Conservation (phyloP, 2,888 invertebrate genomes). For the Apoda limacodes region DNA sequence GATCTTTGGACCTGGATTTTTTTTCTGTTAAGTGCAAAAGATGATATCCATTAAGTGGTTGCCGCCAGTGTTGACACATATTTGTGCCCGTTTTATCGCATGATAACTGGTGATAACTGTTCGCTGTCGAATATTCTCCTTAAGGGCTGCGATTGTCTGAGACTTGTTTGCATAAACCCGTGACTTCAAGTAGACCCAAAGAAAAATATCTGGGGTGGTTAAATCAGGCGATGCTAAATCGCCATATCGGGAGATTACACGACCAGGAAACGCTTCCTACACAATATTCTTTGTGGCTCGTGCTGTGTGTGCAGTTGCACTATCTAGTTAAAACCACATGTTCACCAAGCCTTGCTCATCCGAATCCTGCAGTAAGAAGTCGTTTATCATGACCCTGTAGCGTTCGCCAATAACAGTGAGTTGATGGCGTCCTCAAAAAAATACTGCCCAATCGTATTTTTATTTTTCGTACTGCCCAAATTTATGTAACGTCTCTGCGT, state of each 20-base stretch:
- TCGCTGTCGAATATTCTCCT: too few relatives aligned
- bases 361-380: slow-evolving; percentile 24
- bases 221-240: slow-evolving; percentile 13
- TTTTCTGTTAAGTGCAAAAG: too few relatives aligned
- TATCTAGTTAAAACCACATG: slow-evolving; percentile 24
- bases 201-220: too few relatives aligned
- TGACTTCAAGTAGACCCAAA: too few relatives aligned
- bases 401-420: slow-evolving; percentile 27
- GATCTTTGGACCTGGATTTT: too few relatives aligned
- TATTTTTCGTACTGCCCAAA: slow-evolving; percentile 32
- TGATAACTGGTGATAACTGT: too few relatives aligned
- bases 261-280: slow-evolving; percentile 18
- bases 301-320: slow-evolving; percentile 25
- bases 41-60: too few relatives aligned
- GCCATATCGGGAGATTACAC: slow-evolving; percentile 16
- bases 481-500: slow-evolving; percentile 24
- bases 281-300: slow-evolving; percentile 23
- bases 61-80: too few relatives aligned
- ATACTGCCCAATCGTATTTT: slow-evolving; percentile 31
- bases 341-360: slow-evolving; percentile 16
- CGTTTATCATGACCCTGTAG: slow-evolving; percentile 24
- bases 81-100: too few relatives aligned
- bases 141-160: too few relatives aligned
- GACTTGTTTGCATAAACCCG: too few relatives aligned
- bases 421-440: slow-evolving; percentile 30